Evolutionary conservation across 2,113 vertebrate species (phyloP), one percentile per base, ranked within the genome.

Genomic region (Ictalurus furcatus): DNA sequence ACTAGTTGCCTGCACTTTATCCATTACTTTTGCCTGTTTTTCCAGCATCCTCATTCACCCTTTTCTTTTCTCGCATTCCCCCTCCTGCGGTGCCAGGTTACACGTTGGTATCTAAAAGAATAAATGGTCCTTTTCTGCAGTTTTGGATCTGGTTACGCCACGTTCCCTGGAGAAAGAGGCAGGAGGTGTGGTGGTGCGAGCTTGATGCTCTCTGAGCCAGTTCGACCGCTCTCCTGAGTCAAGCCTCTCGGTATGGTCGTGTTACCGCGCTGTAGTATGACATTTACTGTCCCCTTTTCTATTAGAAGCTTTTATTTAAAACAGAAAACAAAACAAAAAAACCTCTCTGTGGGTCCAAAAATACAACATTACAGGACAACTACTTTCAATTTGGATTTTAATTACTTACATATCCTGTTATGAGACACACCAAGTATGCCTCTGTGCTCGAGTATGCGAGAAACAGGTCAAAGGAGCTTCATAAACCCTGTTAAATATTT

Each of bases 41-140:
- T 88, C 90, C 90, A 79, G 92, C 86, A 84, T 89, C 92, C 94
- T 93, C 87, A 90, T 74, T 89, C 88, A 85, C 90, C 93, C 92
- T 94, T 95, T 34, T 94, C 92, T 93, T 92, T 85, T 85, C 92
- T 40, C 58, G 85, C 86, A 65, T 82, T 90, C 84, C 73, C 87
- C 58, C 91, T 90, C 91, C 85, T 88, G 91, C 28, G 92, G 94
- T 95, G 94, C 94, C 83, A 80, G 92, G 93, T 96, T 96, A 94
- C 95, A 94, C 91, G 87, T 93, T 93, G 94, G 94, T 96, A 96
- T 96, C 96, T 95, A 92, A 90, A 93, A 85, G 93, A 95, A 96
- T 93, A 96, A 96, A 95, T 93, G 94, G 91, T 93, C 93, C 95
- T 95, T 88, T 96, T 96, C 94, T 96, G 89, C 92, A 92, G 93